Conservation (phyloP, 1,140 invertebrate genomes). For the Zaprionus camerounensis region DNA sequence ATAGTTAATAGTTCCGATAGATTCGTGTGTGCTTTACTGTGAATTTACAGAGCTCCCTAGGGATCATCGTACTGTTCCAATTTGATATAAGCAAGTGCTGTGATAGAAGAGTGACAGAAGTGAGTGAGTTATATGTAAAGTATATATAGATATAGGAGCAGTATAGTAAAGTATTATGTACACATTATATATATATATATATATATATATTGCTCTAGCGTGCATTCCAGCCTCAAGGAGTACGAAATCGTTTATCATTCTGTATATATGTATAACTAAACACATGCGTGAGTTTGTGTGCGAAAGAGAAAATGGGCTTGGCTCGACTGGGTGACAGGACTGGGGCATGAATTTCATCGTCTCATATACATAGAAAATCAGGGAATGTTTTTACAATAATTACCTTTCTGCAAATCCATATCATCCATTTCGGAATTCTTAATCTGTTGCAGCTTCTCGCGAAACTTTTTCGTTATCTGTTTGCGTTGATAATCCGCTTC, state of each 20-base stretch:
- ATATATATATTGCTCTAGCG: conserved; percentile 50
- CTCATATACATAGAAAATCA: conserved; percentile 1
- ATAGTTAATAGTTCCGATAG: conserved; percentile 43
- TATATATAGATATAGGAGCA: conserved; percentile 14
- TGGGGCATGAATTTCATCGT: conserved; percentile 42
- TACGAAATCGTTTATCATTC: conserved; percentile 71
- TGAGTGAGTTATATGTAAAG: conserved; percentile 43
- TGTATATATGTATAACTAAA: conserved; percentile 43
- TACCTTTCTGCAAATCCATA: conserved; percentile 92
- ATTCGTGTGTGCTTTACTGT: conserved; percentile 54
- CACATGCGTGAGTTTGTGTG: conserved; percentile 63
- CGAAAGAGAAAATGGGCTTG: conserved; percentile 68
- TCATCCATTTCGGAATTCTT: conserved; percentile 94
- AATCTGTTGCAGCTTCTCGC: conserved; percentile 91
- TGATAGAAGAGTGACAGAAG: conserved; percentile 62
- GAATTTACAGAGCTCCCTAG: conserved; percentile 67
- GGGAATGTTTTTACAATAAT: conserved; percentile 24
- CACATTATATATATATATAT: neutral
- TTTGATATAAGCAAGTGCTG: conserved; percentile 84
- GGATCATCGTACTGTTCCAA: conserved; percentile 83
- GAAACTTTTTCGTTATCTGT: conserved; percentile 92
- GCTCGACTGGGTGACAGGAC: conserved; percentile 53
- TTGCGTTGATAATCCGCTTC: conserved; percentile 94
- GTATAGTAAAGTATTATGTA: neutral
- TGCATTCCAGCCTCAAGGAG: conserved; percentile 48